phyloP scores from a whole-genome alignment of 1,140 invertebrate genomes.

The Aphis craccivora region DNA sequence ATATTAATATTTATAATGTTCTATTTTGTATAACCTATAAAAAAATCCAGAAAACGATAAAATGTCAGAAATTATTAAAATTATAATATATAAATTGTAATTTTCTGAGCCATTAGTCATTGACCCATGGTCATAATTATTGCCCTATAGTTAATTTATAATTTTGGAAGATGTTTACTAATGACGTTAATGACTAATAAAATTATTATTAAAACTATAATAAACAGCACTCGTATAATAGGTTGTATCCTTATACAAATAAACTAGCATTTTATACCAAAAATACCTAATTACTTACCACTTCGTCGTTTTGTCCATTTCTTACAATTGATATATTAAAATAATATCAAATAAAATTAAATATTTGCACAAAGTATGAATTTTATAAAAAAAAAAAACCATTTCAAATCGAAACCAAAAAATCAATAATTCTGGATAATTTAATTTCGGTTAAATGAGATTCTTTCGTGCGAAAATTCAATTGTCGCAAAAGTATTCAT shows the following conservation, averaged over 20 bases:
- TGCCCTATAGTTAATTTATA: not conserved
- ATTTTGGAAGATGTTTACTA: too few species aligned
- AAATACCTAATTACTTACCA: not conserved
- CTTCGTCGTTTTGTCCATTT: not conserved
- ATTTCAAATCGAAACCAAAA: not conserved
- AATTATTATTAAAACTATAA: not conserved
- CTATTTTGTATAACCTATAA: too few species aligned
- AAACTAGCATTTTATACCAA: not conserved
- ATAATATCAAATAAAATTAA: too few species aligned
- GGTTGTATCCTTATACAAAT: not conserved
- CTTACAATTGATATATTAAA: too few species aligned
- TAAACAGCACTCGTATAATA: not conserved
- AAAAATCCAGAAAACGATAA: too few species aligned
- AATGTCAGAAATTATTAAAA: too few species aligned
- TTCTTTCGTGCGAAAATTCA: too few species aligned
- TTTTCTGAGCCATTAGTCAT: not conserved
- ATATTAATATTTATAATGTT: too few species aligned
- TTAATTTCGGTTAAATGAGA: too few species aligned
- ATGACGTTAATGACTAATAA: not conserved
- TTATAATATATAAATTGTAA: not conserved
- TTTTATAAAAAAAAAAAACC: too few species aligned
- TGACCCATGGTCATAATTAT: not conserved
- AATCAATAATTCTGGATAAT: too few species aligned
- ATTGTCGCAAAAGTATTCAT: too few species aligned
- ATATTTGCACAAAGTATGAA: not conserved